phyloP scores from a whole-genome alignment of 2,113 vertebrate species.

The Halichoeres trimaculatus region DNA sequence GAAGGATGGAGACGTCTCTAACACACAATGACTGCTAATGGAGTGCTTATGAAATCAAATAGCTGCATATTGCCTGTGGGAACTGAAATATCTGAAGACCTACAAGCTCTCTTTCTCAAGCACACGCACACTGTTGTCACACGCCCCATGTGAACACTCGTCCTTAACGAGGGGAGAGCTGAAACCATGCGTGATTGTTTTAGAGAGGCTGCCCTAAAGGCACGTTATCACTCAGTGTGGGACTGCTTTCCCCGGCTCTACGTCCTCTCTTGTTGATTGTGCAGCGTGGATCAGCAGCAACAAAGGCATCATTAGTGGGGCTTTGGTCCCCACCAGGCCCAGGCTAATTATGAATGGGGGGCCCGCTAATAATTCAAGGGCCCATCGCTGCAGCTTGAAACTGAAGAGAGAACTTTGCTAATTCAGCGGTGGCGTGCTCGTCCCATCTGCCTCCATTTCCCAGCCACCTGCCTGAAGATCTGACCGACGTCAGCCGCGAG shows the following conservation, averaged over 20 bases:
- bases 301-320: conserved; percentile 85
- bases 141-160: conserved; percentile 78
- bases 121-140: conserved; percentile 53
- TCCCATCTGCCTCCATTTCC: conserved; percentile 79
- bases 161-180: conserved; percentile 83
- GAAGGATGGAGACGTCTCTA: conserved; percentile 26
- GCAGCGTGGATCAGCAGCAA: conserved; percentile 80
- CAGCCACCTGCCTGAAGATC: conserved; percentile 80
- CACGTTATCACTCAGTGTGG: conserved; percentile 79
- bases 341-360: conserved; percentile 85
- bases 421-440: conserved; percentile 68
- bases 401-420: conserved; percentile 78
- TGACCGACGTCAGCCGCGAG: conserved; percentile 71
- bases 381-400: conserved; percentile 80
- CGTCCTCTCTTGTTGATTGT: conserved; percentile 82
- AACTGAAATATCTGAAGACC: conserved; percentile 66
- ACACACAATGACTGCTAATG: conserved; percentile 16
- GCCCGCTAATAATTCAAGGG: conserved; percentile 82
- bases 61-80: conserved; percentile 69
- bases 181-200: conserved; percentile 83
- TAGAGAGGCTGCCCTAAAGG: conserved; percentile 84
- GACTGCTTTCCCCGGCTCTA: conserved; percentile 78
- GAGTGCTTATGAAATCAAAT: conserved; percentile 60
- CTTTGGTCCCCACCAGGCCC: conserved; percentile 82
- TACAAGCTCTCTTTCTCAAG: conserved; percentile 52